phyloP scores from a whole-genome alignment of 2,888 invertebrate genomes.

The Pecten maximus region DNA sequence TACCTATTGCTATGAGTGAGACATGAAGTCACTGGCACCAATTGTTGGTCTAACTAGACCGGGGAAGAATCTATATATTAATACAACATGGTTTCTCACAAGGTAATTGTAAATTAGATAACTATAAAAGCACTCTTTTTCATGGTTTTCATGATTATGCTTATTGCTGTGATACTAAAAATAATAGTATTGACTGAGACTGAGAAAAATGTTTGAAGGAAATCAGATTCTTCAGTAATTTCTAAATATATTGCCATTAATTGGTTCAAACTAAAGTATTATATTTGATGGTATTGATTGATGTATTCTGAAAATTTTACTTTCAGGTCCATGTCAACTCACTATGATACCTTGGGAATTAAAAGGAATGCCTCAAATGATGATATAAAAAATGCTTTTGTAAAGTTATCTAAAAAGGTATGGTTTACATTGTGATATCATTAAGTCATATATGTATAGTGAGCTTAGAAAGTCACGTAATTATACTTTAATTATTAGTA shows the following conservation, averaged over 20 bases:
- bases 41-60: not conserved
- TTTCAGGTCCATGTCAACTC: not conserved
- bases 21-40: not conserved
- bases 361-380: not conserved
- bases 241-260: too few relatives aligned
- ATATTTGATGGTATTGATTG: not conserved
- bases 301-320: not conserved
- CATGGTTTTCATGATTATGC: not conserved
- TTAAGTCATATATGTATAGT: too few relatives aligned
- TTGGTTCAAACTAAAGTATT: not conserved
- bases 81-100: not conserved
- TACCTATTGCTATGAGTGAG: not conserved
- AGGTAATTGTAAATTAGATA: not conserved
- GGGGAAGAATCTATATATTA: not conserved
- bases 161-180: too few relatives aligned
- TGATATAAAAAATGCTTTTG: not conserved
- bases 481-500: too few relatives aligned
- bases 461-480: too few relatives aligned
- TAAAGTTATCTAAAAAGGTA: not conserved
- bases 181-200: too few relatives aligned
- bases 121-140: too few relatives aligned
- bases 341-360: not conserved
- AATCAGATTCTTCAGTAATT: too few relatives aligned
- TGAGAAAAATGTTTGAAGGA: too few relatives aligned
- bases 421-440: not conserved